Percentiles rank a stretch among this genome's conserved stretches.
Conservation (phyloP, 2,113 vertebrate genomes). For the Orycteropus afer region DNA sequence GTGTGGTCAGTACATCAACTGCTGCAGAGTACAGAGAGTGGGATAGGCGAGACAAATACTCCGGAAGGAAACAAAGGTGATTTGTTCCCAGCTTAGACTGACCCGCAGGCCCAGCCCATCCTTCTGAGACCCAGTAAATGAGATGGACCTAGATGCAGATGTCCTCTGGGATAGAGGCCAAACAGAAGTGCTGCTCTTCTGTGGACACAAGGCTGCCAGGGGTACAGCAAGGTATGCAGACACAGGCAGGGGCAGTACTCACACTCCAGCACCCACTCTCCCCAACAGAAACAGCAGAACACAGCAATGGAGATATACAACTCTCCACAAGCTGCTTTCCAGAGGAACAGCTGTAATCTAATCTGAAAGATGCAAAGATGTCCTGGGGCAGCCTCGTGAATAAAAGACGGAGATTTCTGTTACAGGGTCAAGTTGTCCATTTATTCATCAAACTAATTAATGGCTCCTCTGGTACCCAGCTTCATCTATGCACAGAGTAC, state of each 20-base stretch:
- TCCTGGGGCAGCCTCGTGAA: not conserved
- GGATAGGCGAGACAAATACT: not conserved
- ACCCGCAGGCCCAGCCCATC: not conserved
- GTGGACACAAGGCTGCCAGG: not conserved
- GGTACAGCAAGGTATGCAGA: fast-evolving
- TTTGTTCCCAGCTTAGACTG: fast-evolving
- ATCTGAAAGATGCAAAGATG: not conserved
- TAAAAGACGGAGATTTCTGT: not conserved
- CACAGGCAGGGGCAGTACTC: fast-evolving
- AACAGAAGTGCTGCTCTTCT: too few relatives aligned
- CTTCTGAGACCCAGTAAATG: not conserved
- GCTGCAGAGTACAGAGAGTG: not conserved
- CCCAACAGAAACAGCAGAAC: not conserved
- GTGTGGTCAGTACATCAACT: fast-evolving
- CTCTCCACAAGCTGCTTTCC: not conserved
- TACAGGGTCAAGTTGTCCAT: not conserved
- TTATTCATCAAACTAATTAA: not conserved
- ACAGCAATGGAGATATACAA: fast-evolving
- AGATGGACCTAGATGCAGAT: too few relatives aligned
- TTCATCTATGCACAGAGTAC: not conserved
- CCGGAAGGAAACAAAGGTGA: not conserved
- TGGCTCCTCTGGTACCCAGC: not conserved
- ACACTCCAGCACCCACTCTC: fast-evolving
- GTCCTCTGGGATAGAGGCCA: too few relatives aligned
- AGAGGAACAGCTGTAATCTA: not conserved